These are phyloP conservation scores for Volucella inanis DNA, from an alignment of 2,888 invertebrate genomes.

Conservation along the genomic window DNA sequence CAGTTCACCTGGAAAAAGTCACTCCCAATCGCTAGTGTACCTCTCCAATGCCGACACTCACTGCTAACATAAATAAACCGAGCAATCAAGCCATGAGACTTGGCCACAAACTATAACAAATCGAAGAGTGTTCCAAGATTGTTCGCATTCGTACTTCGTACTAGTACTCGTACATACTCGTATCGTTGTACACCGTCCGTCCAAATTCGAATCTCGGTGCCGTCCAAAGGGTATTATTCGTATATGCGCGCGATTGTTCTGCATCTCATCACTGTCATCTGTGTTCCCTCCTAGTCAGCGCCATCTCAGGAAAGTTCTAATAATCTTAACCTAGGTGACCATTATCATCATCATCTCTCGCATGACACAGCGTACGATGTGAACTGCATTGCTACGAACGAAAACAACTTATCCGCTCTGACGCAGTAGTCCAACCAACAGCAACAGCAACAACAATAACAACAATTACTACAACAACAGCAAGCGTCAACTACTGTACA, in stretches of 20 bases:
- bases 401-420: slow-evolving; percentile 6
- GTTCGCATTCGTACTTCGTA: background rate
- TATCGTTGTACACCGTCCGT: slow-evolving; percentile 12
- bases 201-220: slow-evolving; percentile 21
- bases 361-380: slow-evolving; percentile 61
- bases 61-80: slow-evolving; percentile 53
- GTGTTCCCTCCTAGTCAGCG: slow-evolving; percentile 45
- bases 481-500: slow-evolving; percentile 8
- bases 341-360: slow-evolving; percentile 45
- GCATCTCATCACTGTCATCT: slow-evolving; percentile 67
- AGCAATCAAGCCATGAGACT: slow-evolving; percentile 42
- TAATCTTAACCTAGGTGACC: slow-evolving; percentile 56
- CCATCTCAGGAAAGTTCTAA: slow-evolving; percentile 49
- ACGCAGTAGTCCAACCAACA: too few species aligned
- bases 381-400: slow-evolving; percentile 60
- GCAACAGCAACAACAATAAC: background rate
- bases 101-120: slow-evolving; percentile 54
- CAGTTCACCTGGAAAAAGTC: slow-evolving; percentile 69
- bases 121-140: slow-evolving; percentile 38
- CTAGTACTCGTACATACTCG: too few species aligned
- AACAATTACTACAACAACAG: slow-evolving; percentile 15
- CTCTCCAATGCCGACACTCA: slow-evolving; percentile 45
- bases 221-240: slow-evolving; percentile 33
- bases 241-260: slow-evolving; percentile 32
- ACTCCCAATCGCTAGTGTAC: slow-evolving; percentile 1